Base-by-base conservation (phyloP, 2,888 invertebrate genomes). In the Oscheius sp. region DNA sequence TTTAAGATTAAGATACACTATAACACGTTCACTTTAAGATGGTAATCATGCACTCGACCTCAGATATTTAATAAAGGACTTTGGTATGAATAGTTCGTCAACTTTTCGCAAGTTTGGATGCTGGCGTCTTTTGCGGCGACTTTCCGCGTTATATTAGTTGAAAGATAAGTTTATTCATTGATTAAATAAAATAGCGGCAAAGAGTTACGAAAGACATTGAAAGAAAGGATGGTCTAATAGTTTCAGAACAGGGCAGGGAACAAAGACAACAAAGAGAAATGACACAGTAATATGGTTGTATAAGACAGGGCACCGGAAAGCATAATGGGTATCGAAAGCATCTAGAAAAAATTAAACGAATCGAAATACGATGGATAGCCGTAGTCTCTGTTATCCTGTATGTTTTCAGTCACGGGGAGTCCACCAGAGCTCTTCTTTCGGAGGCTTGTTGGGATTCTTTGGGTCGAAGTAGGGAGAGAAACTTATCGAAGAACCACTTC, bases 401-500 rank as follows among this genome's bases (percentile, higher is more conserved):
- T 48, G 29, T 37, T 3, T 21, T 35, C 60, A 68, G 42, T 68
- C 68, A 68, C 55, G 37, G 13, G 70, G 70, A 42, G 75, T 76
- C 82, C 82, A 82, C 82, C 82, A 82, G 7, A 82, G 73, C 70
- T 79, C 79, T 77, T 82, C 82, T 75, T 82, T 82, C 1, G 79
- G 82, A 50, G 82, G 82, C 57, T 82, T 82, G 59, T 71, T 65
- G 2, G 79, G 74, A 55, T 82, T 79, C 72, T 76, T 74, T 10
- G 79, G 80, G 51, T 77, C 75, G 48, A 82, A 82, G 59, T 79
- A 70, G 5, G 79, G 82, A n/a, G 82, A 80, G 32, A 79, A 74
- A 75, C 75, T 76, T 58, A 79, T 75, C 13, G 78, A 76, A 37
- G 73, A 48, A 63, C 75, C 21, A 74, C 78, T 48, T 71, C 79